Conservation (phyloP, 2,797 vertebrate species). For the Scleropages formosus region DNA sequence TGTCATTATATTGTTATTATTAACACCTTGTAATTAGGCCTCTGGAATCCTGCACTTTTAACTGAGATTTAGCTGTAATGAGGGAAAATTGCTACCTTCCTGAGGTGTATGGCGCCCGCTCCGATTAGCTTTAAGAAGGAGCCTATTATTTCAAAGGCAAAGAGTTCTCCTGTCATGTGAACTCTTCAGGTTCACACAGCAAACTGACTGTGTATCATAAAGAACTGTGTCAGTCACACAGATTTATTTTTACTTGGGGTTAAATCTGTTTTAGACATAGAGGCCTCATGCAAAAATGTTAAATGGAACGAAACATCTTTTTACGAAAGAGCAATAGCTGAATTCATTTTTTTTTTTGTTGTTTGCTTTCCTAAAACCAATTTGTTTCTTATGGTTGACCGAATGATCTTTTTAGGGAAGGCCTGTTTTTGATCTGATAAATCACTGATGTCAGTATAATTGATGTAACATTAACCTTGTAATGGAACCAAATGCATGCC, state of each 20-base stretch:
- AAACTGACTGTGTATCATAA: slow-evolving; percentile 26
- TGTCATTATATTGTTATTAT: slow-evolving; percentile 99
- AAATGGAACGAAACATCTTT: background rate
- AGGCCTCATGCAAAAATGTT: background rate
- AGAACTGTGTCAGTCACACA: slow-evolving; percentile 44
- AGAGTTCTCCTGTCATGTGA: slow-evolving; percentile 77
- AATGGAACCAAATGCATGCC: background rate
- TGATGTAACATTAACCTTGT: too few species aligned
- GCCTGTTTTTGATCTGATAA: background rate
- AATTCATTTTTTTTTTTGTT: too few species aligned
- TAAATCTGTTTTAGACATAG: background rate
- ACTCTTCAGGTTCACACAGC: slow-evolving; percentile 63
- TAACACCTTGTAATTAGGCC: slow-evolving; percentile 99
- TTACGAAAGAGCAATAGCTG: background rate
- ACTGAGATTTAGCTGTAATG: slow-evolving; percentile 96
- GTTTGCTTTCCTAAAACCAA: slow-evolving; percentile 9
- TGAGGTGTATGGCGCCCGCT: slow-evolving; percentile 93
- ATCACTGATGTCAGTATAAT: background rate
- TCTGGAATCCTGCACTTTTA: slow-evolving; percentile 94
- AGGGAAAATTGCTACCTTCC: slow-evolving; percentile 97
- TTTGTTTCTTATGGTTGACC: background rate
- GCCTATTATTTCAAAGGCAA: slow-evolving; percentile 79
- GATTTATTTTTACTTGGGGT: slow-evolving; percentile 36
- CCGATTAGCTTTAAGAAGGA: slow-evolving; percentile 84
- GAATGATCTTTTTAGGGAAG: background rate